Evolutionary conservation across 2,888 invertebrate genomes (phyloP).

Genomic region (Eutolmus rufibarbis): DNA sequence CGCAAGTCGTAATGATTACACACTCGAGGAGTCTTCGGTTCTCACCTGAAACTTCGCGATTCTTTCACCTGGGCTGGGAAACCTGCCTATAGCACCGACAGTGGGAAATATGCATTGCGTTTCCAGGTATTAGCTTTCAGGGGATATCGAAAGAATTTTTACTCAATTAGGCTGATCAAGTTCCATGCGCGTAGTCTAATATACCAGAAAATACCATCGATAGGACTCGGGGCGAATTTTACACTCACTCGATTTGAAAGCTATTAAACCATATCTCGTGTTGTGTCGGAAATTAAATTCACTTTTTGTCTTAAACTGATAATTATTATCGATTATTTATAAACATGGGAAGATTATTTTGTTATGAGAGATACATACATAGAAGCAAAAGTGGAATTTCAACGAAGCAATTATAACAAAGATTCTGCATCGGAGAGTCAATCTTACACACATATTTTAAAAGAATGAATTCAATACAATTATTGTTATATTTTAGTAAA

Average conservation of each 20-base stretch:
- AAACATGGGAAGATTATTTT: too few species aligned
- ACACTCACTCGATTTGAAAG: neutral
- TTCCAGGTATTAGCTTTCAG: neutral
- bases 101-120: neutral
- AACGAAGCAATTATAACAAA: too few species aligned
- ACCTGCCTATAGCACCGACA: neutral
- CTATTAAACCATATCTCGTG: neutral
- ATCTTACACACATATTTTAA: too few species aligned
- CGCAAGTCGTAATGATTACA: neutral
- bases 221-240: neutral
- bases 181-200: neutral
- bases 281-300: neutral
- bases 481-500: too few species aligned
- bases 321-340: neutral
- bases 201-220: neutral
- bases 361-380: too few species aligned
- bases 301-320: neutral
- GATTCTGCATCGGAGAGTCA: too few species aligned
- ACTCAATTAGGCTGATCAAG: slow-evolving; percentile 2
- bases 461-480: too few species aligned
- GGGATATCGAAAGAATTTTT: slow-evolving; percentile 26
- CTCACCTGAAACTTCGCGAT: neutral
- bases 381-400: too few species aligned
- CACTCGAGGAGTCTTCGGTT: neutral
- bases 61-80: neutral